Evolutionary conservation across 2,888 invertebrate genomes (phyloP), one percentile per base, ranked within the genome.

Genomic region (Sepioteuthis lessoniana): DNA sequence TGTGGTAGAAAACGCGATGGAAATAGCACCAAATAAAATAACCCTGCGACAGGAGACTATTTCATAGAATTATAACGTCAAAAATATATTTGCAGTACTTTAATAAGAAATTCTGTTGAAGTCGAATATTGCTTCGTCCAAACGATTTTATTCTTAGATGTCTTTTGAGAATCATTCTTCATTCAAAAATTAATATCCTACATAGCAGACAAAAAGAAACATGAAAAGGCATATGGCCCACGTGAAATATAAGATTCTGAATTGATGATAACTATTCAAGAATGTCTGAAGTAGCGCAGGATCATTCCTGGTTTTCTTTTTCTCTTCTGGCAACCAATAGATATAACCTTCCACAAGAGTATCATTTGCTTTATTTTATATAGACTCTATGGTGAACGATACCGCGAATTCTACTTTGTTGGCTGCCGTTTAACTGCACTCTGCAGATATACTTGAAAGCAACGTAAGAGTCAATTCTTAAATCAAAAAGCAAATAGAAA

Each of bases 241-340:
- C n/a, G 76, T 76, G 76, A 76, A 76, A 76, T 76, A 28, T 28
- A 76, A 31, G 7, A 76, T n/a, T 76, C 10, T 35, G n/a, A 76
- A 76, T n/a, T n/a, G n/a, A n/a, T 76, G 19, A 76, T n/a, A 35
- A 76, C n/a, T 76, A 16, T 76, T n/a, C n/a, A n/a, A 76, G 60
- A 76, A 76, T n/a, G 76, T 76, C 76, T 76, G 76, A 76, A 76
- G n/a, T 76, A 76, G 76, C 76, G n/a, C n/a, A 55, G 47, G 25
- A 55, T 7, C 55, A 25, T 55, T 25, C 25, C 19, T 35, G 7
- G 16, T 35, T 76, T n/a, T 10, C n/a, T 35, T 76, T 76, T n/a
- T 35, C n/a, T 7, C n/a, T 35, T 35, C 3, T 35, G 10, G n/a
- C n/a, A n/a, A 35, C n/a, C n/a, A 13, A n/a, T n/a, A 76, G 76